These are phyloP conservation scores for Zaprionus lineosus DNA, from an alignment of 2,888 invertebrate genomes.

Conservation along the genomic window DNA sequence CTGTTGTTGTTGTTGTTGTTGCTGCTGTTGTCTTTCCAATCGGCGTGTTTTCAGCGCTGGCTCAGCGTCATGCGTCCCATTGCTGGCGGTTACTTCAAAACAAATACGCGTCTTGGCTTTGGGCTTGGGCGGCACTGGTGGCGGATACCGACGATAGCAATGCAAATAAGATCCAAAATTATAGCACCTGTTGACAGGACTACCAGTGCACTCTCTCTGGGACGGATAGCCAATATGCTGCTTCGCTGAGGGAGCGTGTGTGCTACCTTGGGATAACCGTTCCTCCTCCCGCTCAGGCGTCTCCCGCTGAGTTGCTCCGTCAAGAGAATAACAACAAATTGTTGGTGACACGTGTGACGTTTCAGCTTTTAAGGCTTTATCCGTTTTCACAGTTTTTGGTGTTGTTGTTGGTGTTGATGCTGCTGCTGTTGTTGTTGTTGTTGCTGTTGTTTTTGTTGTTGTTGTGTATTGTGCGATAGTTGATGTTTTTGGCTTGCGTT, in stretches of 20 bases:
- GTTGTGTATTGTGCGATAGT: slow-evolving; percentile 45
- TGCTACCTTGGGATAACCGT: slow-evolving; percentile 10
- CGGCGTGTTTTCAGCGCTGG: slow-evolving; percentile 63
- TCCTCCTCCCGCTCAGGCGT: slow-evolving; percentile 33
- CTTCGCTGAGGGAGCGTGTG: neutral
- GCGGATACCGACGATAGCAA: slow-evolving; percentile 43
- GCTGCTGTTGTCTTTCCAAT: slow-evolving; percentile 23
- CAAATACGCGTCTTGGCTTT: slow-evolving; percentile 41
- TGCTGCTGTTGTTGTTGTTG: slow-evolving; percentile 13
- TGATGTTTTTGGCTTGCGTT: slow-evolving; percentile 64
- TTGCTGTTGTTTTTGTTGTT: slow-evolving; percentile 34
- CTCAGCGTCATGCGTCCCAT: slow-evolving; percentile 37
- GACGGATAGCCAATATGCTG: slow-evolving; percentile 9
- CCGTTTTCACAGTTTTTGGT: slow-evolving; percentile 25
- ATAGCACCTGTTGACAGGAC: slow-evolving; percentile 26
- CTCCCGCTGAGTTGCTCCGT: slow-evolving; percentile 45
- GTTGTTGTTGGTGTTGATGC: slow-evolving; percentile 38
- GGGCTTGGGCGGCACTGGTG: slow-evolving; percentile 64
- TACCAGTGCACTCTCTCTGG: slow-evolving; percentile 25
- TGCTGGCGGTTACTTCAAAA: slow-evolving; percentile 43
- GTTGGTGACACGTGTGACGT: slow-evolving; percentile 71
- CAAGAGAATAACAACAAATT: slow-evolving; percentile 81
- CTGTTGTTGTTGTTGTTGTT: no score
- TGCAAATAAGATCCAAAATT: slow-evolving; percentile 31
- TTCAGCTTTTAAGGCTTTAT: slow-evolving; percentile 51